Evolutionary conservation across 2,888 invertebrate species (phyloP), one percentile per base, ranked within the genome.

Genomic region (Eristalis tenax): DNA sequence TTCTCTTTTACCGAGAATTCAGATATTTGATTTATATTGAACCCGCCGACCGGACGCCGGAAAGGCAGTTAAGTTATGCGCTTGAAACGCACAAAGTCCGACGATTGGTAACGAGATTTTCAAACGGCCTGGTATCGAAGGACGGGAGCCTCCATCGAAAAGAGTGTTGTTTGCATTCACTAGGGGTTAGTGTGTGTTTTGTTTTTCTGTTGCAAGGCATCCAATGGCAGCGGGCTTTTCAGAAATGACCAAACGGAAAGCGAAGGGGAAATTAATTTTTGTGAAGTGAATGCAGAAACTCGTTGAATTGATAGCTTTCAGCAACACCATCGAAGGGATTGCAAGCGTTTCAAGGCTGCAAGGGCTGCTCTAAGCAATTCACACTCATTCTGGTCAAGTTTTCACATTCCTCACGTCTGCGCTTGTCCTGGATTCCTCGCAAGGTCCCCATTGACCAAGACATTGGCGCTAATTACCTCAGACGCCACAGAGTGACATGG

Each of bases 401-500:
- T 1, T n/a, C n/a, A n/a, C n/a, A n/a, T n/a, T 35, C 35, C 10
- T 35, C 35, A 35, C 35, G 2, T 35, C 35, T 35, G 35, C 2
- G 38, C 3, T 13, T 13, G 13, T 8, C 32, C 4, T 32, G 32
- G 26, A 26, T 26, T 32, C 32, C 8, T 32, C 32, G 1, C 8
- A 8, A 32, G 32, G 32, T 32, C 8, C 8, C 13, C 10, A 13
- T 13, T 38, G 13, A 38, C 38, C 11, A 13, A 13, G 38, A 13
- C 38, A 38, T 38, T 38, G 18, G 50, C 26, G 32, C 70, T 69
- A 69, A 81, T 75, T 69, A 64, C 43, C 59, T 32, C 69, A 28
- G 23, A 56, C 11, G 26, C 23, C 22, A 11, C n/a, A 35, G 26
- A 66, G 35, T 61, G 50, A n/a, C 50, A 18, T 8, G 18, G 50